These are phyloP conservation scores for Drepana falcataria DNA, from an alignment of 2,888 invertebrate species.

Conservation along the genomic window DNA sequence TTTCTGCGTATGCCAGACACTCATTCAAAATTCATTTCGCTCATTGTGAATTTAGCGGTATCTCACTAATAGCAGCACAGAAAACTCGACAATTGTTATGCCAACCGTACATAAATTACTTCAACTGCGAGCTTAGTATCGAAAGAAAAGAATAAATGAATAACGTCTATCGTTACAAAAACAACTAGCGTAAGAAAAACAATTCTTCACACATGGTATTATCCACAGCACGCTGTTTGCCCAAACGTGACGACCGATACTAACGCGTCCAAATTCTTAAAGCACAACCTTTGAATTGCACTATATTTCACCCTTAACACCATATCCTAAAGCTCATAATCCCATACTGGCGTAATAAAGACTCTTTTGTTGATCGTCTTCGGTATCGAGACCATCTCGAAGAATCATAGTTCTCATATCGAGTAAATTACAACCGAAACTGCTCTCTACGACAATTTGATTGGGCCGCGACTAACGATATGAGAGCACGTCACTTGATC, in stretches of 20 bases:
- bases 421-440: conserved; percentile 60
- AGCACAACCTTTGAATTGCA: conserved; percentile 9
- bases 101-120: neutral
- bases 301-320: conserved; percentile 6
- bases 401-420: conserved; percentile 69
- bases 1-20: too few species aligned
- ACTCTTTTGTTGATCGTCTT: conserved; percentile 28
- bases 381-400: conserved; percentile 47
- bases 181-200: conserved; percentile 41
- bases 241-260: conserved; percentile 44
- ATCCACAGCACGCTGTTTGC: conserved; percentile 62
- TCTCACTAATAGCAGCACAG: neutral
- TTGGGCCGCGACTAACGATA: conserved; percentile 68
- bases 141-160: conserved; percentile 13
- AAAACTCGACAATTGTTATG: neutral
- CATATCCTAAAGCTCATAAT: conserved; percentile 20
- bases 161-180: conserved; percentile 28
- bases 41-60: neutral
- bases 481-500: conserved; percentile 55
- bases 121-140: neutral
- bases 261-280: conserved; percentile 23
- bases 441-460: conserved; percentile 70
- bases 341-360: conserved; percentile 8
- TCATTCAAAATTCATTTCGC: too few species aligned
- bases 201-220: conserved; percentile 56